These are phyloP conservation scores for Macroglossus sobrinus DNA, from an alignment of 2,113 vertebrate species.

Conservation along the genomic window DNA sequence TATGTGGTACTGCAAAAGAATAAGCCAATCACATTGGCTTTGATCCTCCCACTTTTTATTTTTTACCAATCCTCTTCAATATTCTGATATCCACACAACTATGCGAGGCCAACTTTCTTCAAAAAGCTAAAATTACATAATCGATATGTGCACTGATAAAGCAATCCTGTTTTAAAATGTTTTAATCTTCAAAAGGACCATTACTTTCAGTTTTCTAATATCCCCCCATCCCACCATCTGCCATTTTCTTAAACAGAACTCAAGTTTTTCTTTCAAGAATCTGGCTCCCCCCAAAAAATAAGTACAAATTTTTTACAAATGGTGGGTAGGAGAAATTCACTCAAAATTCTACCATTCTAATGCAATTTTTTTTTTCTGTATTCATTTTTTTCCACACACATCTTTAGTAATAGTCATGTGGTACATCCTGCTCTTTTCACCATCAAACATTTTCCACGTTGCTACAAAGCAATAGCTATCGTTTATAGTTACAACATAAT, in stretches of 20 bases:
- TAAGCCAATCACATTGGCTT: constrained; percentile 51
- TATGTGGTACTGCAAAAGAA: constrained; percentile 56
- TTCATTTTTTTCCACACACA: background rate
- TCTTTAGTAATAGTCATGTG: background rate
- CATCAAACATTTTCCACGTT: background rate
- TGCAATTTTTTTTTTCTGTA: background rate
- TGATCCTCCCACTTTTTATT: constrained; percentile 76
- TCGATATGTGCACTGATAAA: constrained; percentile 25
- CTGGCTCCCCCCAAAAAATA: background rate
- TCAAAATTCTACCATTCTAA: constrained; percentile 22
- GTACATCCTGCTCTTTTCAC: background rate
- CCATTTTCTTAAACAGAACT: constrained; percentile 33
- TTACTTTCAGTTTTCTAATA: constrained; percentile 20
- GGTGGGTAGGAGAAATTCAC: background rate
- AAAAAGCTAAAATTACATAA: constrained; percentile 51
- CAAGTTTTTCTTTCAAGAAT: constrained; percentile 1
- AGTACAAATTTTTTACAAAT: background rate
- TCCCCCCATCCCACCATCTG: background rate
- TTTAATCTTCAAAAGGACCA: background rate
- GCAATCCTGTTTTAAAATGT: constrained; percentile 6
- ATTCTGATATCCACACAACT: constrained; percentile 37
- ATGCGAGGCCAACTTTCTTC: constrained; percentile 58
- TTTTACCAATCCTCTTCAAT: constrained; percentile 76
- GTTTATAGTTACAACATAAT: background rate
- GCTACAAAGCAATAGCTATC: background rate